Evolutionary conservation across 2,113 vertebrate species (phyloP), one percentile per base, ranked within the genome.

Genomic region (Clupea harengus): DNA sequence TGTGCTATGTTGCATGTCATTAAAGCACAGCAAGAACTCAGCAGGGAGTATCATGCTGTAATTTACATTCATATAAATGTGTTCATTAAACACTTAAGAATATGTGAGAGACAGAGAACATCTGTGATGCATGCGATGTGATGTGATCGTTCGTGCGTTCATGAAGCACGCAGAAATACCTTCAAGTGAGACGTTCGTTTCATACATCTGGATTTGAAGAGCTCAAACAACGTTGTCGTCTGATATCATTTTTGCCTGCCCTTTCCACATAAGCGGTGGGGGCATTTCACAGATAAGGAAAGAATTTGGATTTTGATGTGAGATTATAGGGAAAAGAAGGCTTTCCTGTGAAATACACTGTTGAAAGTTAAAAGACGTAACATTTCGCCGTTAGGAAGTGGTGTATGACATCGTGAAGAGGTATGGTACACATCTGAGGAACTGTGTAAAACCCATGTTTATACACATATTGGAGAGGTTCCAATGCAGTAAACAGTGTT

Each of bases 401-500:
- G 28, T 15, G 1, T 5, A 39, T 78, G 72, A 78, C 72, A 78
- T 75, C 67, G 32, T 78, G 72, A 78, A 17, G 72, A 78, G 72
- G 72, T 78, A 78, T 78, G 72, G 72, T 39, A 32, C 28, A 28
- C 72, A 75, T 78, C 72, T 78, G 72, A 78, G 3, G 72, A 17
- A 6, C 25, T 0, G 72, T 78, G 2, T 17, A 44, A 78, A 28
- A 10, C 13, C 9, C 47, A 78, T 78, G 72, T 78, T 78, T 78
- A 78, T 44, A 15, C 72, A 39, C 72, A 11, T 44, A 32, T 10
- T 78, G 72, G 72, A 78, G 32, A 39, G 25, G 1, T 17, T 39
- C 28, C 72, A 78, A 15, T 13, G 72, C 11, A 39, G 72, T 39
- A 78, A 78, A 39, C 2, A 78, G 72, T 13, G 72, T 32, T 78